Conservation (phyloP, 1,140 invertebrate genomes). For the Papilio glaucus region DNA sequence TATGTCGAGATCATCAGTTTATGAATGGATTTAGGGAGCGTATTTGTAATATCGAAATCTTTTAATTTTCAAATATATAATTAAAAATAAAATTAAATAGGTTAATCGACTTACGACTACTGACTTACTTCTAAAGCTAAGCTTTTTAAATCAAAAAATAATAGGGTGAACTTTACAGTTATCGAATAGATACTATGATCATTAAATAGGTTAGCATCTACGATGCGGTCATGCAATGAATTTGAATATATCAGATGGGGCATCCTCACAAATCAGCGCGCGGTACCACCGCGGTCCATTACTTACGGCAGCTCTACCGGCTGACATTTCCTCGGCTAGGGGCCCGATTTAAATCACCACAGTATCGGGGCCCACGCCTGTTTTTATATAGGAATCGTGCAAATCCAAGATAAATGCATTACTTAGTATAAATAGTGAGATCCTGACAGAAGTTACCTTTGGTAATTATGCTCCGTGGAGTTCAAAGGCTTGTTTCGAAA, state of each 20-base stretch:
- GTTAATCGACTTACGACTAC: too few species aligned
- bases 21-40: too few species aligned
- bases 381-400: slow-evolving; percentile 39
- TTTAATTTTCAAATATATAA: too few species aligned
- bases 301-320: slow-evolving; percentile 7
- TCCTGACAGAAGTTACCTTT: background rate
- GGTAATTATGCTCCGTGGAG: background rate
- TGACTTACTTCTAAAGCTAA: too few species aligned
- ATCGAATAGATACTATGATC: background rate
- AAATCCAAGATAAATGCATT: slow-evolving; percentile 31
- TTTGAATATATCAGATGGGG: slow-evolving; percentile 38
- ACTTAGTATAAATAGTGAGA: slow-evolving; percentile 12
- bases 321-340: slow-evolving; percentile 30
- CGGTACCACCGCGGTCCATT: background rate
- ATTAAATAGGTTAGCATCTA: slow-evolving; percentile 13
- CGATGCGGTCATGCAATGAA: slow-evolving; percentile 28
- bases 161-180: background rate
- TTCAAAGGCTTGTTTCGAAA: too few species aligned
- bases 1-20: too few species aligned
- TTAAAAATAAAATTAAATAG: too few species aligned
- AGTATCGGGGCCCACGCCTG: slow-evolving; percentile 23
- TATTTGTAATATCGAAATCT: too few species aligned
- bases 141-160: too few species aligned
- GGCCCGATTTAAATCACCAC: slow-evolving; percentile 28
- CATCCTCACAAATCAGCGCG: slow-evolving; percentile 33